phyloP scores from a whole-genome alignment of 1,140 invertebrate species.

The Lepidurus packardi region DNA sequence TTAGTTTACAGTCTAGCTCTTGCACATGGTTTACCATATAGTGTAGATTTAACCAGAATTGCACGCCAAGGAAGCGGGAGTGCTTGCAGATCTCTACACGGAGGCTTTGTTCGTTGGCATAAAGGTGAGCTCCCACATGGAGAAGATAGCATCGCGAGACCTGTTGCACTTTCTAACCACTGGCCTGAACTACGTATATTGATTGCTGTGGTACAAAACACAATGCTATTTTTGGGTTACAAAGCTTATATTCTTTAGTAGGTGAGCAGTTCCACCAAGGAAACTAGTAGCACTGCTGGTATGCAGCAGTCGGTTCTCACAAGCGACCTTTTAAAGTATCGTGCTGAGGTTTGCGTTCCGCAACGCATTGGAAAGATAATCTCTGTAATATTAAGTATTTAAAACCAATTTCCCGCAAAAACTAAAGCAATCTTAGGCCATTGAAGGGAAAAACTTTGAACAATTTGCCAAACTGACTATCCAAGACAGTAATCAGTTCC shows the following conservation, averaged over 20 bases:
- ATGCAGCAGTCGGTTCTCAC: constrained; percentile 81
- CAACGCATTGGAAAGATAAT: constrained; percentile 60
- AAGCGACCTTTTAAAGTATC: constrained; percentile 71
- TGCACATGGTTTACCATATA: constrained; percentile 65
- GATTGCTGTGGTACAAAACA: constrained; percentile 69
- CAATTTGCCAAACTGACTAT: constrained; percentile 90
- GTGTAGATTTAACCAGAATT: constrained; percentile 66
- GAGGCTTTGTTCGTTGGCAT: constrained; percentile 90
- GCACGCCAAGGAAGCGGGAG: constrained; percentile 89
- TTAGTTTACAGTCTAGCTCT: constrained; percentile 65
- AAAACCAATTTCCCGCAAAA: background rate
- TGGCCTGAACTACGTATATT: constrained; percentile 89
- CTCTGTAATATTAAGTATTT: constrained; percentile 4
- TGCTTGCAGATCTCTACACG: constrained; percentile 89
- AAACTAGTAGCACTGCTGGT: constrained; percentile 79
- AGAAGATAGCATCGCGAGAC: constrained; percentile 72
- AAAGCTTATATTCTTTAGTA: constrained; percentile 39
- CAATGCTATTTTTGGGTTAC: constrained; percentile 26
- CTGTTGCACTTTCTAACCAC: constrained; percentile 64
- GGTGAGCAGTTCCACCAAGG: constrained; percentile 79
- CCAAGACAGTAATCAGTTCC: constrained; percentile 96
- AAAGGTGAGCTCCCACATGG: constrained; percentile 63
- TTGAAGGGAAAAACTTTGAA: constrained; percentile 71
- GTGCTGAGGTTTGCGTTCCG: constrained; percentile 66
- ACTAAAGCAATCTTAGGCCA: constrained; percentile 55